Evolutionary conservation across 1,140 invertebrate genomes (phyloP).

Genomic region (Brachionus sp.): DNA sequence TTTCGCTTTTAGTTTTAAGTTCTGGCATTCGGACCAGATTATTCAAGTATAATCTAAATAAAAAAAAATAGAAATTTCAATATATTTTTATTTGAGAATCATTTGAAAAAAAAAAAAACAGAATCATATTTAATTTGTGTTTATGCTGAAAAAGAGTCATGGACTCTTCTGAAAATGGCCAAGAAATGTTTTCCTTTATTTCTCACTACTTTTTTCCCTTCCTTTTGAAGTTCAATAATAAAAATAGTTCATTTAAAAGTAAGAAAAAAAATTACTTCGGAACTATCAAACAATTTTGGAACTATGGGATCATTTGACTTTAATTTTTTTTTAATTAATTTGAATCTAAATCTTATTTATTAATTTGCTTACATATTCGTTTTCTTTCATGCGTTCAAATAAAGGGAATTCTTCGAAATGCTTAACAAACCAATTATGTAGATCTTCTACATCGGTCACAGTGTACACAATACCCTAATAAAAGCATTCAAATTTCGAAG

Average conservation of each 20-base stretch:
- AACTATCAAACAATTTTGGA: conserved; percentile 3
- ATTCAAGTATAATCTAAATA: background rate
- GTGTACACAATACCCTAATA: conserved; percentile 85
- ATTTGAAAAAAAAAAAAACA: background rate
- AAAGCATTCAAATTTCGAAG: conserved; percentile 47
- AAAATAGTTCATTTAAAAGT: background rate
- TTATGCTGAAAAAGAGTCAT: conserved; percentile 56
- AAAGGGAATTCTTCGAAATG: conserved; percentile 87
- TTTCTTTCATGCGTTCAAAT: conserved; percentile 68
- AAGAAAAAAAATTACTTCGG: conserved; percentile 22
- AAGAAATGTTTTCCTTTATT: conserved; percentile 89
- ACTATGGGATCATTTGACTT: conserved; percentile 2
- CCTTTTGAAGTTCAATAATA: conserved; percentile 69
- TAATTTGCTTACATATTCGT: conserved; percentile 24
- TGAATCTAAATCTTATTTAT: background rate
- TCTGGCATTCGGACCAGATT: background rate
- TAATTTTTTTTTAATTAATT: background rate
- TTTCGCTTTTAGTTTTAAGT: background rate
- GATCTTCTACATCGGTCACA: conserved; percentile 93
- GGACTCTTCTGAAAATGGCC: conserved; percentile 72
- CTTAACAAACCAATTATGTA: conserved; percentile 92
- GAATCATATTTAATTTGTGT: background rate
- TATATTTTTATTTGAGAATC: background rate
- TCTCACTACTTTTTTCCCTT: conserved; percentile 93
- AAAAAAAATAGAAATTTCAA: background rate